These are phyloP conservation scores for Ispidina picta DNA, from an alignment of 2,797 vertebrate species.

Conservation along the genomic window DNA sequence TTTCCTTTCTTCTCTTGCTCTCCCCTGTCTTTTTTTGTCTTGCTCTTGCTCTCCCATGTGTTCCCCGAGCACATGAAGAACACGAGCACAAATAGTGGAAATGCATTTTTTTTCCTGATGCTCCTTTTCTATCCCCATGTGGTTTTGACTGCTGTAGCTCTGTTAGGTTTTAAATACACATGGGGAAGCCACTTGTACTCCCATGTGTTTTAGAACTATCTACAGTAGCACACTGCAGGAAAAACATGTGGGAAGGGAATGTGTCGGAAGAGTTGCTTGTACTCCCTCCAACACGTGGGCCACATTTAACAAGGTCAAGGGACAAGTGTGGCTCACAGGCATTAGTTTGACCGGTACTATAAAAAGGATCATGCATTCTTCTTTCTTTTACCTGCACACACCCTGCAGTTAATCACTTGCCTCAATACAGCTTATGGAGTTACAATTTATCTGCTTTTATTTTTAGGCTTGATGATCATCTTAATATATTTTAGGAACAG, in stretches of 20 bases:
- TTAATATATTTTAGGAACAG: not conserved
- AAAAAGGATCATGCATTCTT: constrained; percentile 34
- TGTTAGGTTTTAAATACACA: constrained; percentile 47
- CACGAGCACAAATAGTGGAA: not conserved
- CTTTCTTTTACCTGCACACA: constrained; percentile 43
- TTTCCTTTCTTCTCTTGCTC: constrained; percentile 29
- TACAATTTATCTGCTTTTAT: not conserved
- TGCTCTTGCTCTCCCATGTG: not conserved
- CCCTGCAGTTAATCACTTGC: not conserved
- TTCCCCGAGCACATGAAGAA: constrained; percentile 3
- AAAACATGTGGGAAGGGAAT: constrained; percentile 69
- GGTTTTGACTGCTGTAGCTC: constrained; percentile 27
- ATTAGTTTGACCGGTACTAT: constrained; percentile 26
- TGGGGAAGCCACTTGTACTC: constrained; percentile 54
- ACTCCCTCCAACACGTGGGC: constrained; percentile 63
- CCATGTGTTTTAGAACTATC: constrained; percentile 55
- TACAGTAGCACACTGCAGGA: constrained; percentile 57
- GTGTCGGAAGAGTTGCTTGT: constrained; percentile 59
- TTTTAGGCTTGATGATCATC: not conserved
- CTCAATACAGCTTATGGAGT: not conserved
- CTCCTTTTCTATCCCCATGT: constrained; percentile 24
- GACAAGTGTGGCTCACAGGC: constrained; percentile 73
- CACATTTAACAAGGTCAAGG: constrained; percentile 73
- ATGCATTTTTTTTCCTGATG: not conserved
- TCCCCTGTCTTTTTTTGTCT: constrained; percentile 25